Conservation (phyloP, 2,797 vertebrate genomes). For the Geotrypetes seraphini region DNA sequence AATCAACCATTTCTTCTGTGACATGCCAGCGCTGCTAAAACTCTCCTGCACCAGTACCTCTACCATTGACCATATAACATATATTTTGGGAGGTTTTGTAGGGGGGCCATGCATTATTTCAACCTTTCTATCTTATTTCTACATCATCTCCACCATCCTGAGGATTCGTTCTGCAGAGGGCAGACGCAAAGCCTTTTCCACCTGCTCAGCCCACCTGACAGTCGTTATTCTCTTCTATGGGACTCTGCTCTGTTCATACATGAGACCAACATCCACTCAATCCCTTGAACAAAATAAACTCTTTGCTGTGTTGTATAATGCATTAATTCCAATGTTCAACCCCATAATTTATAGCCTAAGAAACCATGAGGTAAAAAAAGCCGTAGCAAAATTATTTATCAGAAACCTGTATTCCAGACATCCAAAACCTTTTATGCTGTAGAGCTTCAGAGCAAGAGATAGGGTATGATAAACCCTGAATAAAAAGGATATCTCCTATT, state of each 20-base stretch:
- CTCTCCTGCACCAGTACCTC: conserved; percentile 6
- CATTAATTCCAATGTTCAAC: conserved; percentile 9
- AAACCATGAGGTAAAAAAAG: conserved; percentile 7
- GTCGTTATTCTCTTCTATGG: conserved; percentile 9
- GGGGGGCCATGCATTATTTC: conserved; percentile 6
- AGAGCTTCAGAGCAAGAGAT: too few species aligned
- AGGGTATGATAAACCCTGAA: too few species aligned
- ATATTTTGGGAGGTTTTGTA: background rate
- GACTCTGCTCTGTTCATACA: conserved; percentile 16
- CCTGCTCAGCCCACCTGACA: conserved; percentile 3
- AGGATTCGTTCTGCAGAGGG: conserved; percentile 2
- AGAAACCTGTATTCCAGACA: background rate
- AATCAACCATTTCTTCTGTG: conserved; percentile 6
- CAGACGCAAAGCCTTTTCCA: conserved; percentile 4
- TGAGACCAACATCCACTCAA: background rate
- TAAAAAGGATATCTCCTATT: too few species aligned
- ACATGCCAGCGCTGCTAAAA: conserved; percentile 6
- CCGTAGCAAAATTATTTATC: background rate
- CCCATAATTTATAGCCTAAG: conserved; percentile 12
- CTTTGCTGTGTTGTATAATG: conserved; percentile 9
- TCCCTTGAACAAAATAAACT: conserved; percentile 8
- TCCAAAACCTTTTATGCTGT: too few species aligned
- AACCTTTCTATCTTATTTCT: conserved; percentile 5
- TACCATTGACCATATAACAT: background rate
- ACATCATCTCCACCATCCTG: background rate